These are phyloP conservation scores for Diplosoma virens DNA, from an alignment of 23 tunicate species.

Conservation along the genomic window DNA sequence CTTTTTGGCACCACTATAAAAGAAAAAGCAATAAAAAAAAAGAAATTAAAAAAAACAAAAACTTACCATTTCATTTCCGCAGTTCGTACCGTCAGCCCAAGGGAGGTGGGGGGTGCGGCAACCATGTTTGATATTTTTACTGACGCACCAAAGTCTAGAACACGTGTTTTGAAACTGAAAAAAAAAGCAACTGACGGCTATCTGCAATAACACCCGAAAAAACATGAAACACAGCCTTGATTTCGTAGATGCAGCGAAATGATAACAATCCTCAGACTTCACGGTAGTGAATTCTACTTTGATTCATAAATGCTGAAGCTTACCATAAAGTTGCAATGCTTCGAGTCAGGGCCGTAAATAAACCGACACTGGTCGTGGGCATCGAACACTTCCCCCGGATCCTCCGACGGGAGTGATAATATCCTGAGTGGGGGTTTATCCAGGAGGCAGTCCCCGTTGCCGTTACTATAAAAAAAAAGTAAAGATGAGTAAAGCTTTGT, in stretches of 20 bases:
- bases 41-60: background rate
- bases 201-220: too few species aligned
- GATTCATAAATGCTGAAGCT: background rate
- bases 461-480: constrained; percentile 29
- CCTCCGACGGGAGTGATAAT: constrained; percentile 58
- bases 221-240: background rate
- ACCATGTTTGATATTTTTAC: constrained; percentile 63
- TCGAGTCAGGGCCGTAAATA: constrained; percentile 67
- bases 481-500: too few species aligned
- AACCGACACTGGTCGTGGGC: constrained; percentile 77
- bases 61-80: constrained; percentile 48
- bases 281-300: too few species aligned
- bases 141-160: constrained; percentile 66
- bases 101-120: constrained; percentile 89
- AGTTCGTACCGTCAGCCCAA: constrained; percentile 96
- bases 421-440: constrained; percentile 74
- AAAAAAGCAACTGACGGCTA: too few species aligned
- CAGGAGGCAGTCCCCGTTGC: constrained; percentile 77
- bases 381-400: constrained; percentile 76
- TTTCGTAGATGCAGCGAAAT: background rate
- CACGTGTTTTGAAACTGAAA: constrained; percentile 54
- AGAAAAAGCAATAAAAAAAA: background rate
- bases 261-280: background rate
- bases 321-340: constrained; percentile 73
- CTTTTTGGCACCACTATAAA: constrained; percentile 80